A percentile compares a stretch with the other conserved stretches of the same genome.
These are phyloP conservation scores for Nannoperca obscura DNA, from an alignment of 2,797 vertebrate genomes.

Conservation along the genomic window DNA sequence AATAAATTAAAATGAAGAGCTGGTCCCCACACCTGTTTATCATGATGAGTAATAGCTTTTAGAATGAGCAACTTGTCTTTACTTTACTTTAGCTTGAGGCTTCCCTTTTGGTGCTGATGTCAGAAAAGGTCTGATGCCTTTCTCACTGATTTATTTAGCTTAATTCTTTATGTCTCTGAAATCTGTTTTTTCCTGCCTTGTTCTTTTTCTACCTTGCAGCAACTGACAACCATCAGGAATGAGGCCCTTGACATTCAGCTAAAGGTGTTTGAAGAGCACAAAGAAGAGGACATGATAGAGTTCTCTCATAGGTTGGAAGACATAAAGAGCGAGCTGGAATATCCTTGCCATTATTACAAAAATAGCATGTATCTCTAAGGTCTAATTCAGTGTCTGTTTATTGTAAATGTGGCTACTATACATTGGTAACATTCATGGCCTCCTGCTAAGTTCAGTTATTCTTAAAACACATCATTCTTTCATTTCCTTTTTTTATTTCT, in stretches of 20 bases:
- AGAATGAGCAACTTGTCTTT: constrained; percentile 27
- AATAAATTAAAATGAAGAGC: constrained; percentile 50
- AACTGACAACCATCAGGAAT: constrained; percentile 88
- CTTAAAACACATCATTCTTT: background rate
- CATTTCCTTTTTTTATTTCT: constrained; percentile 13
- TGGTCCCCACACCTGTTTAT: constrained; percentile 39
- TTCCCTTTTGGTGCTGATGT: constrained; percentile 10
- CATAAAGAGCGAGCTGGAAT: constrained; percentile 95
- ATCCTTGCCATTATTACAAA: constrained; percentile 88
- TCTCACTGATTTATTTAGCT: constrained; percentile 21
- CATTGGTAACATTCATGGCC: background rate
- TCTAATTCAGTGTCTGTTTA: constrained; percentile 12
- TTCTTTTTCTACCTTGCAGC: constrained; percentile 76
- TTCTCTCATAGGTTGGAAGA: constrained; percentile 96
- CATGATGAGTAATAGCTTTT: constrained; percentile 40
- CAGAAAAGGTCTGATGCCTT: constrained; percentile 8
- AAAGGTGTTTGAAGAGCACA: constrained; percentile 97
- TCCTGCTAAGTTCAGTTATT: constrained; percentile 16
- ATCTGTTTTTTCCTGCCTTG: background rate
- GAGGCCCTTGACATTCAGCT: constrained; percentile 98
- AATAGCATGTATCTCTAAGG: constrained; percentile 8
- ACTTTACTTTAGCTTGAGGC: constrained; percentile 18
- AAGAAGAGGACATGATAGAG: constrained; percentile 97
- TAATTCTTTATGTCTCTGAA: constrained; percentile 10
- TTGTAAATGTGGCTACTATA: constrained; percentile 25